Evolutionary conservation across 2,797 vertebrate species (phyloP), one percentile per base, ranked within the genome.

Genomic region (Spea hammondii): DNA sequence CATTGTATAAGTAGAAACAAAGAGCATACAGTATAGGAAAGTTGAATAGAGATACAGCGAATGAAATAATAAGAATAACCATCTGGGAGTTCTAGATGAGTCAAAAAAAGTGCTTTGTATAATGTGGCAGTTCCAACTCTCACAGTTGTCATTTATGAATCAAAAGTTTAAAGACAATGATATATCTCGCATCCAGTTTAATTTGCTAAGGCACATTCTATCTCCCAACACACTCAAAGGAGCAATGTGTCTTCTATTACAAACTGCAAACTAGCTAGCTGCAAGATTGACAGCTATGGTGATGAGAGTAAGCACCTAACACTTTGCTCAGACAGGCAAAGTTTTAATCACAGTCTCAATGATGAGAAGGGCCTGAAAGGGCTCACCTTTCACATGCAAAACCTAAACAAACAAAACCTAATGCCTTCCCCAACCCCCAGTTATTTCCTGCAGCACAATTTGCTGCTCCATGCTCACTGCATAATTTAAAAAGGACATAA

Each of bases 161-260:
- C 75, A 66, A 84, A 85, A 89, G 85, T 89, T 84, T 84, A 71
- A 71, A 77, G 70, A 73, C 81, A 85, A 83, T 85, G 74, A 89
- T 92, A 81, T 84, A 89, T 91, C 94, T 95, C 91, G 86, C 77
- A 89, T 93, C 88, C 90, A 92, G 85, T 91, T 89, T 90, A 92
- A 91, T 94, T 95, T 94, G 86, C 86, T 91, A 91, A 93, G 92
- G 91, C 91, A 91, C 87, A 89, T 88, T 91, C 82, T 83, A 78
- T 86, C 45, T 7, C 46, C 12, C 54, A 32, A 45, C 13, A 45
- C 51, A 1, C 76, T 84, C 79, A 82, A 86, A 88, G 78, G 11
- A 64, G 54, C 44, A 76, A 65, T 8, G 4, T 1, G 59, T 85
- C 75, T 85, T 83, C 84, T 81, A 83, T 80, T 79, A 79, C 76